Base-by-base conservation (phyloP, 53 echinoderm and acorn worm genomes). In the Henricia sp. region DNA sequence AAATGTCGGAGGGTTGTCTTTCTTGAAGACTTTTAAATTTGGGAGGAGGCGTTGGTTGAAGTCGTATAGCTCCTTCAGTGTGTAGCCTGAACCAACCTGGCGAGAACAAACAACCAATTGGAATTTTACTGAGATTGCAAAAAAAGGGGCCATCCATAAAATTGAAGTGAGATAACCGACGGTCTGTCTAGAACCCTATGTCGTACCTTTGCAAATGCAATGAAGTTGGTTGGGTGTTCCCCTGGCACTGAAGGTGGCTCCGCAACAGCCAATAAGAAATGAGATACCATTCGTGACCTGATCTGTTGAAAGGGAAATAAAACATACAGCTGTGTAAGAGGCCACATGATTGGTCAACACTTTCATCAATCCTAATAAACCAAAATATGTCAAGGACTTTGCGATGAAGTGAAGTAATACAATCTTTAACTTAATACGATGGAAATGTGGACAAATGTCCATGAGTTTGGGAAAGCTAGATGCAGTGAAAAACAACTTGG, bases 21-120 rank as follows among this genome's bases (percentile, higher is more conserved):
- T 93, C 50, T 90, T 82, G 53, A 89, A 94, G 26, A 68, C 82
- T 68, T 90, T 94, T 88, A 91, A 88, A 77, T 93, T 91, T 27
- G 86, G 86, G 27, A 88, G 85, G 0, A 97, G 89, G 32, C 88
- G 90, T 53, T 85, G 88, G 68, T 97, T 97, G 69, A 89, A 92
- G 24, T 94, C 92, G 37, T 88, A 67, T 17, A 97, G 78, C 68
- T 97, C 97, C 62, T 97, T 89, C 13, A 92, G 36, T 2, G 94
- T 91, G 82, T 94, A 94, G 1, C 97, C 94, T 3, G 96, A 96
- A 1, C 96, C 96, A 89, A 96, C 88, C 96, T 96, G 50, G 24
- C 52, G 25, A 19, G 26, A 6, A 68, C 20, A 50, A 1, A 19
- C 19, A 63, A 4, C 8, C n/a, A n/a, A n/a, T n/a, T n/a, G n/a